phyloP scores from a whole-genome alignment of 2,797 vertebrate genomes.

The Callimico goeldii region DNA sequence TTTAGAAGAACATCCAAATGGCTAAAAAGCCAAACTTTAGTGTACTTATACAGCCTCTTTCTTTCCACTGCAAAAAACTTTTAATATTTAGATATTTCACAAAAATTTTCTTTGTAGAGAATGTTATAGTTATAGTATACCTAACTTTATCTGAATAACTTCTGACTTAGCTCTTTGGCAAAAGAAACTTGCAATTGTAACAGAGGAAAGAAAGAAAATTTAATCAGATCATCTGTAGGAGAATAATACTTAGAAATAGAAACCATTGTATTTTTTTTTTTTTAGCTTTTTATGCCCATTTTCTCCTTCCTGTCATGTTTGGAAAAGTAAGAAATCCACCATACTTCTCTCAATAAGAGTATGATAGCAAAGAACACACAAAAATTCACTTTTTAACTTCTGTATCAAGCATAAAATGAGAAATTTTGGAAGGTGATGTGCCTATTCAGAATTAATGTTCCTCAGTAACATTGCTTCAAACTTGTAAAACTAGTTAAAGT shows the following conservation, averaged over 20 bases:
- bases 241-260: constrained; percentile 13
- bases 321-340: not conserved
- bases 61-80: not conserved
- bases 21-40: not conserved
- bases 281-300: not conserved
- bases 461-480: not conserved
- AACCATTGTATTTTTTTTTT: not conserved
- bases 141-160: not conserved
- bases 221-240: not conserved
- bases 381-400: not conserved
- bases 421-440: not conserved
- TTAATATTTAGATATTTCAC: not conserved
- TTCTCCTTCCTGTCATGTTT: not conserved
- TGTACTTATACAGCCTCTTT: not conserved
- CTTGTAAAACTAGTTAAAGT: not conserved
- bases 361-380: not conserved
- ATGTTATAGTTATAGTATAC: not conserved
- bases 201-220: not conserved
- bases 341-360: not conserved
- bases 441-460: constrained; percentile 24
- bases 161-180: not conserved
- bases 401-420: not conserved
- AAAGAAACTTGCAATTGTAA: not conserved
- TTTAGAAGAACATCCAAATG: not conserved
- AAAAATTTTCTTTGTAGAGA: not conserved